A percentile compares a stretch with the other conserved stretches of the same genome.
phyloP scores from a whole-genome alignment of 1,140 invertebrate genomes.

The Cotesia chilonis region DNA sequence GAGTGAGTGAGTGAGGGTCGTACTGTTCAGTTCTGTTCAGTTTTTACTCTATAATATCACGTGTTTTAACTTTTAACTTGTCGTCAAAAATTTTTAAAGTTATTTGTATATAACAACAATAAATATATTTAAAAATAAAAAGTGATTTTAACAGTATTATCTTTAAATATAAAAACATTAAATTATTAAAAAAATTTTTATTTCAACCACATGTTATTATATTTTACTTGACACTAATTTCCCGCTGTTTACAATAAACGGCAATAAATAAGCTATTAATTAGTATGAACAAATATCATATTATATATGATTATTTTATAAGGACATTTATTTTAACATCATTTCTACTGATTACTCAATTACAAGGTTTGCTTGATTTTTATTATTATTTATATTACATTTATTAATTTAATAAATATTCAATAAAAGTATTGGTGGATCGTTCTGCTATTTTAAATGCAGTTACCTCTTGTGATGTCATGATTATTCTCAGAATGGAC shows the following conservation, averaged over 20 bases:
- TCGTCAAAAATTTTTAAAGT: not conserved
- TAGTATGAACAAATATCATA: not conserved
- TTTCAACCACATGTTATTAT: too few species aligned
- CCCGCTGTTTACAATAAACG: not conserved
- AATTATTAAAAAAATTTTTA: too few species aligned
- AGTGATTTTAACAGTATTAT: too few species aligned
- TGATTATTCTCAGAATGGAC: constrained; percentile 23
- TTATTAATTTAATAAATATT: not conserved
- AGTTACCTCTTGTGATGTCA: constrained; percentile 18
- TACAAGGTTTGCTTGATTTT: constrained; percentile 12
- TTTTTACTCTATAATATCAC: constrained; percentile 23
- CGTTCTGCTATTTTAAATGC: constrained; percentile 19
- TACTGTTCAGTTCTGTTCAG: constrained; percentile 31
- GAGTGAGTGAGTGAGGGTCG: constrained; percentile 30
- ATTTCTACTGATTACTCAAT: not conserved
- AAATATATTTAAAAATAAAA: too few species aligned
- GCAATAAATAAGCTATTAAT: not conserved
- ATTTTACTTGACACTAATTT: too few species aligned
- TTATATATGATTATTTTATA: not conserved
- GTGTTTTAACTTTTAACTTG: constrained; percentile 15
- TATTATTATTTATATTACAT: too few species aligned
- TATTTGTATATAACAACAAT: too few species aligned
- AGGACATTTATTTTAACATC: constrained; percentile 10
- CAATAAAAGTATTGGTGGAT: not conserved
- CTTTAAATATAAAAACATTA: not conserved